Conservation (phyloP, 2,888 invertebrate species). For the Crepidodera aurea region DNA sequence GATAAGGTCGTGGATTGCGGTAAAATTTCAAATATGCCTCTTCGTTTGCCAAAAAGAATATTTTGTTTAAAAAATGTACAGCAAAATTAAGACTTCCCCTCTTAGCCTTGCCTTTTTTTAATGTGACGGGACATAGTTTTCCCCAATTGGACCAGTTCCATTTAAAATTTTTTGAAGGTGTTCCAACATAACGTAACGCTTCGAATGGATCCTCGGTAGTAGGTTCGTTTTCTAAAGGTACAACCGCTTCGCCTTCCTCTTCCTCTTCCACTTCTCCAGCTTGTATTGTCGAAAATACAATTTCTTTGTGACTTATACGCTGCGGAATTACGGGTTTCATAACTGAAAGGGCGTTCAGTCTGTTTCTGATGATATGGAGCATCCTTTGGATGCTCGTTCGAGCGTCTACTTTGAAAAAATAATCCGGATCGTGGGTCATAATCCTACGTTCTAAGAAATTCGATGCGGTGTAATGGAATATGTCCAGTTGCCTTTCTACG, state of each 20-base stretch:
- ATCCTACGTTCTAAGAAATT: slow-evolving; percentile 65
- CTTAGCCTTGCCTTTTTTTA: slow-evolving; percentile 63
- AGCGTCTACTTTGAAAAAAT: slow-evolving; percentile 68
- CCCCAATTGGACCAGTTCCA: slow-evolving; percentile 68
- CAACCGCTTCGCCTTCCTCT: slow-evolving; percentile 43
- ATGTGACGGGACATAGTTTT: slow-evolving; percentile 69
- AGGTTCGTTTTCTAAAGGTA: slow-evolving; percentile 33
- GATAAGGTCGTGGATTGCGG: slow-evolving; percentile 69
- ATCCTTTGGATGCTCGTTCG: slow-evolving; percentile 62
- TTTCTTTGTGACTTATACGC: slow-evolving; percentile 44
- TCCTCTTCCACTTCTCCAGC: slow-evolving; percentile 26
- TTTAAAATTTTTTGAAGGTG: slow-evolving; percentile 55
- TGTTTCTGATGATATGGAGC: slow-evolving; percentile 63
- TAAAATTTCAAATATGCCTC: slow-evolving; percentile 65
- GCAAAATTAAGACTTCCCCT: slow-evolving; percentile 66
- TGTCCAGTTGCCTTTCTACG: slow-evolving; percentile 63
- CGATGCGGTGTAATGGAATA: slow-evolving; percentile 62
- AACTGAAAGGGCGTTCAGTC: slow-evolving; percentile 58
- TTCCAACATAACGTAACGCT: slow-evolving; percentile 49
- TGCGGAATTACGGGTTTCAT: slow-evolving; percentile 56
- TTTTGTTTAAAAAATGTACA: slow-evolving; percentile 68
- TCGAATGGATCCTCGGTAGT: slow-evolving; percentile 55
- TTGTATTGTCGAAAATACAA: not conserved
- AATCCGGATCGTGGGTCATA: slow-evolving; percentile 65
- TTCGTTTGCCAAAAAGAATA: slow-evolving; percentile 67